Percentiles rank a stretch among this genome's conserved stretches.
These are phyloP conservation scores for Sebastes hubbsi DNA, from an alignment of 2,797 vertebrate species.

Conservation along the genomic window DNA sequence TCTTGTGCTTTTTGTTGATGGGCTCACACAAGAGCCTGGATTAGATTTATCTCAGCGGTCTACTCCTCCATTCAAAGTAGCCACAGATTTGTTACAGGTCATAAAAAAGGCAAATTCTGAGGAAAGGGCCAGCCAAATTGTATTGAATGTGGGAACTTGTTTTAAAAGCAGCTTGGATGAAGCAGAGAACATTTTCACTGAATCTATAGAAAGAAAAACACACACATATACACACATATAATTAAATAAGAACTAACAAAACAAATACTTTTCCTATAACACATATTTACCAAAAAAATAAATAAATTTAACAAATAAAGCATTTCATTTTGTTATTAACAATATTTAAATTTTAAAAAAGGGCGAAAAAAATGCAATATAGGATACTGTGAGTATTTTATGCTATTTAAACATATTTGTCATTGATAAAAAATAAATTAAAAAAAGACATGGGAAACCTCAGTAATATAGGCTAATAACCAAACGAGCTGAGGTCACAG, in stretches of 20 bases:
- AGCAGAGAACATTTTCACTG: slow-evolving; percentile 9
- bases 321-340: neutral
- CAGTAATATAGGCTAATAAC: neutral
- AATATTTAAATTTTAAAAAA: neutral
- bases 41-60: slow-evolving; percentile 21
- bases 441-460: neutral
- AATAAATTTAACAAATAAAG: neutral
- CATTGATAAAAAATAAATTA: neutral
- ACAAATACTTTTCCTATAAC: neutral
- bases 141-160: neutral
- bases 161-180: slow-evolving; percentile 25
- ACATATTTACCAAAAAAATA: neutral
- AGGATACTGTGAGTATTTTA: neutral
- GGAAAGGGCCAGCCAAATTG: neutral
- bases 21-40: neutral
- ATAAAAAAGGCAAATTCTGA: slow-evolving; percentile 12
- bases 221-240: neutral
- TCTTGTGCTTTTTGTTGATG: slow-evolving; percentile 2
- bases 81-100: slow-evolving; percentile 26
- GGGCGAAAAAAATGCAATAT: neutral
- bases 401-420: neutral
- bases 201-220: slow-evolving; percentile 19
- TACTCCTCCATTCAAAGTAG: slow-evolving; percentile 15
- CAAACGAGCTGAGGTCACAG: neutral
- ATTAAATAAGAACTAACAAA: neutral